phyloP scores from a whole-genome alignment of 2,888 invertebrate genomes.

The Lepidonotus clava region DNA sequence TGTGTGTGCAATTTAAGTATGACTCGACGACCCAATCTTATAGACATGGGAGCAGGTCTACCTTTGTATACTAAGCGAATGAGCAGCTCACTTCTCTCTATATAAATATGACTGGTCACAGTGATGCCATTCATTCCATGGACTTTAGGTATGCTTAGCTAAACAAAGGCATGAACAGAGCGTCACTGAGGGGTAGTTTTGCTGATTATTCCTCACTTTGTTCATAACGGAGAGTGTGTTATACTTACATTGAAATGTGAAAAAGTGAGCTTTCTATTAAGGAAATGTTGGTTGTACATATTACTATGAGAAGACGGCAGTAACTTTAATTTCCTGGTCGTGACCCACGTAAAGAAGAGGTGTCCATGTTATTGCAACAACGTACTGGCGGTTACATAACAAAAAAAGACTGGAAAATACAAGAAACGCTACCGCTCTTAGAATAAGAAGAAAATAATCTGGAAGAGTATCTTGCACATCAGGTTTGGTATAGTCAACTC shows the following conservation, averaged over 20 bases:
- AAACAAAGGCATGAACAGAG: neutral
- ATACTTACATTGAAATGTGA: neutral
- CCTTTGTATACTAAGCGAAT: neutral
- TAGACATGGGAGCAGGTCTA: neutral
- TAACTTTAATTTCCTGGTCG: conserved; percentile 10
- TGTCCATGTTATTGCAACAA: neutral
- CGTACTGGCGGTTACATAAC: neutral
- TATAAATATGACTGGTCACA: neutral
- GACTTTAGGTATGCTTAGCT: neutral
- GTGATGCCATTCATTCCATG: neutral
- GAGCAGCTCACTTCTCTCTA: conserved; percentile 4
- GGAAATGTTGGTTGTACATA: conserved; percentile 31
- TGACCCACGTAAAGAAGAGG: neutral
- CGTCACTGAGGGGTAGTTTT: neutral
- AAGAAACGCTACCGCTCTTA: no score
- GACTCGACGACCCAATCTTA: neutral
- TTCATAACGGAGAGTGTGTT: neutral
- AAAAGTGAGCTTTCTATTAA: conserved; percentile 21
- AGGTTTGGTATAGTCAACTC: neutral
- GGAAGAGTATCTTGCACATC: conserved; percentile 7
- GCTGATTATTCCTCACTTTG: neutral
- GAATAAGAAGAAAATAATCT: no score
- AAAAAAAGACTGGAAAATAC: no score
- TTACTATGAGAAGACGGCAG: neutral
- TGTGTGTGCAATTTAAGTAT: conserved; percentile 4